phyloP scores from a whole-genome alignment of 2,888 invertebrate genomes.

The Bimastos eiseni region DNA sequence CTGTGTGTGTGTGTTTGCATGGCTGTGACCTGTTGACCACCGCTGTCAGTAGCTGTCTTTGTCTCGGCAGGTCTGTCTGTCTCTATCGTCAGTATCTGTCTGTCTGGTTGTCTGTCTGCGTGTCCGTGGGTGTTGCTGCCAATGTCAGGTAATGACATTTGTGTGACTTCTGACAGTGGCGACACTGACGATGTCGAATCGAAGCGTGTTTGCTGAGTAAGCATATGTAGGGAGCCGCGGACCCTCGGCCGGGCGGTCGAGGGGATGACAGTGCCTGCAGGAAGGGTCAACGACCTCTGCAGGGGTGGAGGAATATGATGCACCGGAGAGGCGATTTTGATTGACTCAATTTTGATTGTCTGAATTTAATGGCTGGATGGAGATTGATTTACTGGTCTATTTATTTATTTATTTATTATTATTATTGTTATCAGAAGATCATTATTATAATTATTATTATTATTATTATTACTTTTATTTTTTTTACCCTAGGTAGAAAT shows the following conservation, averaged over 20 bases:
- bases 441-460: no score
- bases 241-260: not conserved
- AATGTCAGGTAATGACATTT: not conserved
- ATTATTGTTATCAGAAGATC: no score
- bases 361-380: not conserved
- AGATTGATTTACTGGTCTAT: no score
- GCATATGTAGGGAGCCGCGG: not conserved
- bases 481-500: no score
- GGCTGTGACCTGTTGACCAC: no score
- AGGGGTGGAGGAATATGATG: not conserved
- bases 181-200: not conserved
- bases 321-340: not conserved
- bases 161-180: not conserved
- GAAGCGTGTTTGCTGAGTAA: not conserved
- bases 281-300: not conserved
- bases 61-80: not conserved
- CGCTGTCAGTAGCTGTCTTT: not conserved
- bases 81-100: not conserved
- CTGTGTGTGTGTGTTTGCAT: not conserved
- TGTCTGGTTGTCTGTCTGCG: not conserved
- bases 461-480: no score
- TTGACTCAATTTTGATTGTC: not conserved
- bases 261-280: not conserved
- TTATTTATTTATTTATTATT: no score
- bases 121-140: not conserved